Base-by-base conservation (phyloP, 2,113 vertebrate species). In the Alaudala cheleensis region DNA sequence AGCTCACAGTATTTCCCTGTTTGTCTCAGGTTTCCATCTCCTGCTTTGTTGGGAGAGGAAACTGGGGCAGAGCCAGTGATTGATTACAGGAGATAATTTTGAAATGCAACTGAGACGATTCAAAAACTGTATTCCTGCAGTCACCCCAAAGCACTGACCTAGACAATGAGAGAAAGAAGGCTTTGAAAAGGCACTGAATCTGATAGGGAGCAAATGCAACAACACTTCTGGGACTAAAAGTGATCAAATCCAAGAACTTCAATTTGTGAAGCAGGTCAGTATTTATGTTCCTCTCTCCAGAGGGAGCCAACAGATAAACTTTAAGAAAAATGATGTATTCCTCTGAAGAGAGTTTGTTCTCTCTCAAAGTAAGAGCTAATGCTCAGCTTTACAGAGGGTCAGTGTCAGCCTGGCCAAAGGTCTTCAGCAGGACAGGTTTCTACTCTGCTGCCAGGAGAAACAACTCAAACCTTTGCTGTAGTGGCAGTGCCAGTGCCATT, bases 41-140 rank as follows among this genome's bases (percentile, higher is more conserved):
- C 16, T 11, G 20, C 10, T 74, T 50, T 47, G 11, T 1, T 33
- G n/a, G 44, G 16, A 54, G 34, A 58, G 2, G 34, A 5, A 19
- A 26, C 33, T 62, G 1, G 4, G 45, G 34, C 51, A 64, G 39
- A 54, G 5, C 2, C 34, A 14, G n/a, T 0, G 2, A 21, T 15
- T 34, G 42, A n/a, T 34, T 31, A 34, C 18, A 65, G 44, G 39
- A 81, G 44, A 14, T 16, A 47, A 44, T 81, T 72, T 14, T 71
- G 62, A 56, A 66, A 69, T 45, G 70, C 44, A 71, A 24, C 24
- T 31, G 28, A 82, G 42, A 62, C 1, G 2, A 65, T 47, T 50
- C 2, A 2, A 72, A 85, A 85, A 49, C 29, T 25, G 1, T 53
- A 7, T 76, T 71, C 40, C 53, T 39, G 66, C 37, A 65, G 57